A percentile compares a stretch with the other conserved stretches of the same genome.
These are phyloP conservation scores for Bergia sp. DNA, from an alignment of 92 coral and sea anemone genomes.

Conservation along the genomic window DNA sequence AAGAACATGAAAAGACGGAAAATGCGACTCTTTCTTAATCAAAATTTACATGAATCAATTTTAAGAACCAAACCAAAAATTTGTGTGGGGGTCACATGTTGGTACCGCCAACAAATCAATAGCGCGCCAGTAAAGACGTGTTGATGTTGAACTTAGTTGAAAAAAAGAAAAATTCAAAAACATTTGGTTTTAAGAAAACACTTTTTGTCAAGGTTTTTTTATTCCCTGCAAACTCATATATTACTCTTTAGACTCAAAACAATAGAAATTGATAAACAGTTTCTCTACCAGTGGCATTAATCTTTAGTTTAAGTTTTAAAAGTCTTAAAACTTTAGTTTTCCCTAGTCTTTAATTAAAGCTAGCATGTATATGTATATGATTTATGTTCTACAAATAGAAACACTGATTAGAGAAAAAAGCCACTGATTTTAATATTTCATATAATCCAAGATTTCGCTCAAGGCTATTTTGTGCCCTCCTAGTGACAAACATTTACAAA, in stretches of 20 bases:
- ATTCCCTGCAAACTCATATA: background rate
- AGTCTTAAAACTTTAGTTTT: background rate
- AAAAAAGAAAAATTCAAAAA: background rate
- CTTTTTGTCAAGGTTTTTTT: background rate
- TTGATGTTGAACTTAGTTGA: background rate
- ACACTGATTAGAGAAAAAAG: background rate
- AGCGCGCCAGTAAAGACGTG: background rate
- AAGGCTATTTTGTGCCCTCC: background rate
- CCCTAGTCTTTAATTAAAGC: background rate
- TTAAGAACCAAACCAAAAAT: background rate
- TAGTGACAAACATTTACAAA: background rate
- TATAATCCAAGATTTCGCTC: background rate
- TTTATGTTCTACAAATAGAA: background rate
- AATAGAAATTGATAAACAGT: too few relatives aligned
- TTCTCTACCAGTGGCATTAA: background rate
- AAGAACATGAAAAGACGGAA: constrained; percentile 1
- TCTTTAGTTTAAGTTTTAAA: too few relatives aligned
- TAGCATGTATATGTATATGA: background rate
- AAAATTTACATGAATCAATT: constrained; percentile 14
- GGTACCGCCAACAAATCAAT: background rate
- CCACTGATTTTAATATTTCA: background rate
- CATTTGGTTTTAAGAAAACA: too few relatives aligned
- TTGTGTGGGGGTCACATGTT: background rate
- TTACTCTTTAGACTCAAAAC: background rate
- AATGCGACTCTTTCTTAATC: background rate